A percentile compares a stretch with the other conserved stretches of the same genome.
Conservation (phyloP, 2,797 vertebrate genomes). For the Rousettus madagascariensis region DNA sequence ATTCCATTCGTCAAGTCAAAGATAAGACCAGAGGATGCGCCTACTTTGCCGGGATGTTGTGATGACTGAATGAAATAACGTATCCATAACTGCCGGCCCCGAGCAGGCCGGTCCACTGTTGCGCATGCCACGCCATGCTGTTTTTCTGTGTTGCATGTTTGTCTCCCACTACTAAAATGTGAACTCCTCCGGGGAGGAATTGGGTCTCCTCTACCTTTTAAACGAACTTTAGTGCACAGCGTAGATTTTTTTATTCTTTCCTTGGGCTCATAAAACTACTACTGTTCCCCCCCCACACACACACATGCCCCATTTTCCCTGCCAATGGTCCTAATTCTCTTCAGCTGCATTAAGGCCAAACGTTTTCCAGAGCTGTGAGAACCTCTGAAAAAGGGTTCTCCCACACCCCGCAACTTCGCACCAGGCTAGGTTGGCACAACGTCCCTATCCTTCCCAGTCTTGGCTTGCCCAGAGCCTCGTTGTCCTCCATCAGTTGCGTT, state of each 20-base stretch:
- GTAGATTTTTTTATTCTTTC: not conserved
- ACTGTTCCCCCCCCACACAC: too few species aligned
- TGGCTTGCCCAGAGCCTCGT: not conserved
- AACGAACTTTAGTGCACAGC: not conserved
- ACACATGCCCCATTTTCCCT: not conserved
- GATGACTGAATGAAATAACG: too few species aligned
- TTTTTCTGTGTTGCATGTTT: not conserved
- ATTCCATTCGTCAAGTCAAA: too few species aligned
- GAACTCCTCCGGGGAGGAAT: not conserved
- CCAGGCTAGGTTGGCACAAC: not conserved
- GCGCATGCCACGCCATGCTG: too few species aligned
- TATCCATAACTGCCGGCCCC: fast-evolving
- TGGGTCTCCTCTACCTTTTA: not conserved
- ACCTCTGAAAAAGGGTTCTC: not conserved
- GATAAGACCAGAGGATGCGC: not conserved
- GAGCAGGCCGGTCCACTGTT: not conserved
- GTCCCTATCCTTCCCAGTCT: not conserved
- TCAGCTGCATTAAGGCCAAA: not conserved
- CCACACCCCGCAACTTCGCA: too few species aligned
- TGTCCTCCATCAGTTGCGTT: not conserved
- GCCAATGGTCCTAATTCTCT: not conserved
- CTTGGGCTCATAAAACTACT: not conserved
- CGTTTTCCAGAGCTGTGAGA: not conserved
- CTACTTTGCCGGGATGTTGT: not conserved
- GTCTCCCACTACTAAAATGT: not conserved